Conservation (phyloP, 2,888 invertebrate genomes). For the Rhamphomyia laevipes region DNA sequence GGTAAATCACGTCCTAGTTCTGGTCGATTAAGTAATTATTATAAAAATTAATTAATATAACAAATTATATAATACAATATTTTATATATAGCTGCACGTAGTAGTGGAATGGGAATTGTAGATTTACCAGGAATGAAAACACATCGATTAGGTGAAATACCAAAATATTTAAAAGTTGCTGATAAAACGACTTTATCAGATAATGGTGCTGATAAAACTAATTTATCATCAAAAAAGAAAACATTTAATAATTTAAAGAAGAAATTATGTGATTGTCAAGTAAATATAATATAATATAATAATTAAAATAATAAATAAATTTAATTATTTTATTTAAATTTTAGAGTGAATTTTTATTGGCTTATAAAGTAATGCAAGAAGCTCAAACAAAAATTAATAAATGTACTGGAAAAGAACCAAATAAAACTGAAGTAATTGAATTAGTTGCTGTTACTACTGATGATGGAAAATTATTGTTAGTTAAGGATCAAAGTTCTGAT, state of each 20-base stretch:
- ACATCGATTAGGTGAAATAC: conserved; percentile 7
- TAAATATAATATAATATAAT: background rate
- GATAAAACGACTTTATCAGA: conserved; percentile 5
- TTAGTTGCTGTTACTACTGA: conserved; percentile 3
- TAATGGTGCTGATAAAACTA: too few relatives aligned
- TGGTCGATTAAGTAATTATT: too few relatives aligned
- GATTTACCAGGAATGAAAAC: background rate
- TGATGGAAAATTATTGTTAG: background rate
- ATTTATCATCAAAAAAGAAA: conserved; percentile 5
- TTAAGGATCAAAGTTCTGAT: too few relatives aligned
- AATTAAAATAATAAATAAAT: background rate
- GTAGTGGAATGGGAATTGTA: too few relatives aligned
- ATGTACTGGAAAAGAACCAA: conserved; percentile 5
- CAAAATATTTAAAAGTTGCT: conserved; percentile 6
- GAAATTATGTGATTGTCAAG: conserved; percentile 2
- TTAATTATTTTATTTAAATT: background rate
- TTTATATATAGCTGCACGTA: too few relatives aligned
- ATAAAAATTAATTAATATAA: too few relatives aligned
- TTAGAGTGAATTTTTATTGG: conserved; percentile 7
- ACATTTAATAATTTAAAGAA: conserved; percentile 1
- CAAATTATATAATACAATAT: too few relatives aligned
- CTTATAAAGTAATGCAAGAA: conserved; percentile 9
- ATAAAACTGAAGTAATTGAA: conserved; percentile 9
- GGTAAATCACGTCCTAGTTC: too few relatives aligned
- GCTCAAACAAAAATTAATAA: conserved; percentile 9